Conservation (phyloP, 2,888 invertebrate species). For the Nematopogon swammerdamellus region DNA sequence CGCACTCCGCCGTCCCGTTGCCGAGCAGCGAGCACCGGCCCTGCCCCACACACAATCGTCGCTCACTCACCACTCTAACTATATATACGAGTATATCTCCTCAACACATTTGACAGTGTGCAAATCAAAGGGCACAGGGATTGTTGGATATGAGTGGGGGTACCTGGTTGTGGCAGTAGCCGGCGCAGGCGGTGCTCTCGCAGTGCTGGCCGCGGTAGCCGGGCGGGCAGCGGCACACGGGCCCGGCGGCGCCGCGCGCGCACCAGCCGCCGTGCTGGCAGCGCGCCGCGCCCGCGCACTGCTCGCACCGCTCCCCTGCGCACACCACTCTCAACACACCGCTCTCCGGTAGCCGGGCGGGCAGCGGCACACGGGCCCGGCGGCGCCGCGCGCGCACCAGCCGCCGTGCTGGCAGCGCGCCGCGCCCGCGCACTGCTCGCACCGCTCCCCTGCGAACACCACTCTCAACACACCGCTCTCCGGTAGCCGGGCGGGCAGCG, state of each 20-base stretch:
- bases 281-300: not conserved
- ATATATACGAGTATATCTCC: not conserved
- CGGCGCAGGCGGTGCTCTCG: conserved; percentile 66
- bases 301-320: conserved; percentile 1
- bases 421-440: conserved; percentile 1
- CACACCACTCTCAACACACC: conserved; percentile 3
- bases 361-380: conserved; percentile 53
- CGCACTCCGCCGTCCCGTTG: conserved; percentile 54
- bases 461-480: no score
- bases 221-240: conserved; percentile 59
- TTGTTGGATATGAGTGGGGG: no score
- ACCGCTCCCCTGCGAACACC: conserved; percentile 2
- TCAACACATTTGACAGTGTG: no score
- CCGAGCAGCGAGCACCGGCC: conserved; percentile 55
- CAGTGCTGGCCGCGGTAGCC: conserved; percentile 66
- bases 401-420: conserved; percentile 14
- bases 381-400: conserved; percentile 22
- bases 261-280: conserved; percentile 18
- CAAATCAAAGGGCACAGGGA: no score
- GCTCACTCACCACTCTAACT: no score
- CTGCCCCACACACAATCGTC: conserved; percentile 29
- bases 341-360: conserved; percentile 59
- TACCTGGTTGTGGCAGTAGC: conserved; percentile 54
- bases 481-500: conserved; percentile 62
- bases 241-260: conserved; percentile 19